Conservation (phyloP, 1,140 invertebrate genomes). For the Sarcophaga peregrina region DNA sequence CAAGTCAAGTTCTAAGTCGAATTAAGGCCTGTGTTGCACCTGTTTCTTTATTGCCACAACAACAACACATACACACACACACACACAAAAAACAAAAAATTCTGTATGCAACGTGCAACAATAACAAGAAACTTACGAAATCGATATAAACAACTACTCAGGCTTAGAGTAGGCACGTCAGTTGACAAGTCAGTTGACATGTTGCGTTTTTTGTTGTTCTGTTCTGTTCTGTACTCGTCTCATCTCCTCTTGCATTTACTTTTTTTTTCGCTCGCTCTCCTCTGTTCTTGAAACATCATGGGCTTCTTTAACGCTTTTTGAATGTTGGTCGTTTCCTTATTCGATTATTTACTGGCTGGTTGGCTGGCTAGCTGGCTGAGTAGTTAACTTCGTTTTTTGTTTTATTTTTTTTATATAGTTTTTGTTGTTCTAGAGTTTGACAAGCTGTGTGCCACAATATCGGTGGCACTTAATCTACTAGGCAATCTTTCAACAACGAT, state of each 20-base stretch:
- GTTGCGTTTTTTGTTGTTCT: conserved; percentile 20
- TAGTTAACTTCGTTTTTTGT: background rate
- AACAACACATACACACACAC: too few relatives aligned
- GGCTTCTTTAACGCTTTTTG: too few relatives aligned
- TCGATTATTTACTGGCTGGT: background rate
- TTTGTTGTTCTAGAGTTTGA: conserved; percentile 23
- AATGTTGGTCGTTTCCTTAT: background rate
- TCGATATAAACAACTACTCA: background rate
- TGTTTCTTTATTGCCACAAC: conserved; percentile 8
- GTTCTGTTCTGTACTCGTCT: background rate
- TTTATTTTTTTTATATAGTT: background rate
- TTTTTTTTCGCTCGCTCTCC: background rate
- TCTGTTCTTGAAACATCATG: too few relatives aligned
- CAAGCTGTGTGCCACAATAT: conserved; percentile 39
- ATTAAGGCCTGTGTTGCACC: conserved; percentile 32
- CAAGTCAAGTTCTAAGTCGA: conserved; percentile 21
- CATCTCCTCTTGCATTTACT: background rate
- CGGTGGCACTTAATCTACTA: conserved; percentile 36
- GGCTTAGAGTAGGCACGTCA: conserved; percentile 28
- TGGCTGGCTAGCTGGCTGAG: background rate
- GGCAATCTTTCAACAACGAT: conserved; percentile 35
- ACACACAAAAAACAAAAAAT: background rate
- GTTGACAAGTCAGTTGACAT: conserved; percentile 37
- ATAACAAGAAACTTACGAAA: background rate
- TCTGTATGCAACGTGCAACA: background rate